phyloP scores from a whole-genome alignment of 2,797 vertebrate species.

The Selene dorsalis region DNA sequence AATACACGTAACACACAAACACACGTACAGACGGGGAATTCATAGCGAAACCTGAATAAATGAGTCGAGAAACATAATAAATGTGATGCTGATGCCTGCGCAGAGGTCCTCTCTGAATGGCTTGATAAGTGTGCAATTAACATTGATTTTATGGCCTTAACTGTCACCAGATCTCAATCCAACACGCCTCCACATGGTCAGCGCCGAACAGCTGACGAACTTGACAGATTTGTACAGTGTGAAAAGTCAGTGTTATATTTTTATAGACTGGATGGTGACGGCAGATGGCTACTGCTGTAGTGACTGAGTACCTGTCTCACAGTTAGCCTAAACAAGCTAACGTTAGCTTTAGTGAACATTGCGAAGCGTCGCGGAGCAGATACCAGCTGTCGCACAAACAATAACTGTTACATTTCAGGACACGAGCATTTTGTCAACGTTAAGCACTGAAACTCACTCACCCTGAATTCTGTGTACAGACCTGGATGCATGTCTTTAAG shows the following conservation, averaged over 20 bases:
- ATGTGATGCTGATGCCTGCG: neutral
- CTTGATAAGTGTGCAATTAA: neutral
- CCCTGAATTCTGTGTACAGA: too few species aligned
- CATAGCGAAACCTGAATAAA: neutral
- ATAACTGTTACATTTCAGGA: too few species aligned
- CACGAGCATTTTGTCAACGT: too few species aligned
- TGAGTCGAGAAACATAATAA: neutral
- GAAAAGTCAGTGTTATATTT: too few species aligned
- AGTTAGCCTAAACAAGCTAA: too few species aligned
- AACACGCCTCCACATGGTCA: neutral
- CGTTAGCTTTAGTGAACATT: too few species aligned
- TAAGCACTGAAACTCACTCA: too few species aligned
- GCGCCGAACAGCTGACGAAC: neutral
- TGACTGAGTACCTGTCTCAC: too few species aligned
- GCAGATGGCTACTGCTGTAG: neutral
- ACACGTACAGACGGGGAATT: neutral
- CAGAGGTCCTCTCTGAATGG: neutral
- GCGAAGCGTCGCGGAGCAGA: too few species aligned
- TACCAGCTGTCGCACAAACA: too few species aligned
- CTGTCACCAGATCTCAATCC: neutral
- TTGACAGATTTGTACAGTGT: neutral
- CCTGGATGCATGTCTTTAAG: too few species aligned
- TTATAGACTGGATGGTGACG: too few species aligned
- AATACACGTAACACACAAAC: conserved; percentile 11
- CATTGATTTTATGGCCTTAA: neutral